Conservation (phyloP, 2,113 vertebrate genomes). For the Antechinus flavipes region DNA sequence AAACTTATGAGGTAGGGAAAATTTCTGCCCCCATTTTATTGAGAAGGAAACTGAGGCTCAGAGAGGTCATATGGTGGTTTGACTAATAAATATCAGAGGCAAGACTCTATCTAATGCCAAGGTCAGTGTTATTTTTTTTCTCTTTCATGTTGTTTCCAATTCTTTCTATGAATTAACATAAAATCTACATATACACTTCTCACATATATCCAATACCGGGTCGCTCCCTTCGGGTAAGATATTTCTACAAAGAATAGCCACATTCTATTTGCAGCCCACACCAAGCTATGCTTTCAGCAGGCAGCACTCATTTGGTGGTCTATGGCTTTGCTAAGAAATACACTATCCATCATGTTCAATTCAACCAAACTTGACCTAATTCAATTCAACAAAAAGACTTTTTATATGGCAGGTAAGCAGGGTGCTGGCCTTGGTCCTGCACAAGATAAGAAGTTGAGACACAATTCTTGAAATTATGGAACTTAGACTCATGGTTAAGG, state of each 20-base stretch:
- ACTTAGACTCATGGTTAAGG: neutral
- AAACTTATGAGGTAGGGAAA: neutral
- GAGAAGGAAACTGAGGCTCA: neutral
- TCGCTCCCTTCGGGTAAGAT: neutral
- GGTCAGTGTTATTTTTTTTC: neutral
- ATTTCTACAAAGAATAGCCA: neutral
- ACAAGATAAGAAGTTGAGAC: neutral
- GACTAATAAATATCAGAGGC: neutral
- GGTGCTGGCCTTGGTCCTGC: neutral
- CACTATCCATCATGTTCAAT: neutral
- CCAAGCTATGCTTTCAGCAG: neutral
- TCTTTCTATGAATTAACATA: neutral
- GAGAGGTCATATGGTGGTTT: neutral
- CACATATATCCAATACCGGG: neutral
- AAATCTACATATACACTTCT: neutral
- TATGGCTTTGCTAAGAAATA: neutral
- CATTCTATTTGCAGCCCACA: neutral
- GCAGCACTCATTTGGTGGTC: neutral
- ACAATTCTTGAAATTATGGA: neutral
- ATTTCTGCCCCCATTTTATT: slow-evolving; percentile 19
- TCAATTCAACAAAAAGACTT: neutral
- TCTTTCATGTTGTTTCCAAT: neutral
- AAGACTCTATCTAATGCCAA: neutral
- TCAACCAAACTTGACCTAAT: neutral
- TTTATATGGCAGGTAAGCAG: neutral